Evolutionary conservation across 2,797 vertebrate genomes (phyloP).

Genomic region (Pagetopsis macropterus): DNA sequence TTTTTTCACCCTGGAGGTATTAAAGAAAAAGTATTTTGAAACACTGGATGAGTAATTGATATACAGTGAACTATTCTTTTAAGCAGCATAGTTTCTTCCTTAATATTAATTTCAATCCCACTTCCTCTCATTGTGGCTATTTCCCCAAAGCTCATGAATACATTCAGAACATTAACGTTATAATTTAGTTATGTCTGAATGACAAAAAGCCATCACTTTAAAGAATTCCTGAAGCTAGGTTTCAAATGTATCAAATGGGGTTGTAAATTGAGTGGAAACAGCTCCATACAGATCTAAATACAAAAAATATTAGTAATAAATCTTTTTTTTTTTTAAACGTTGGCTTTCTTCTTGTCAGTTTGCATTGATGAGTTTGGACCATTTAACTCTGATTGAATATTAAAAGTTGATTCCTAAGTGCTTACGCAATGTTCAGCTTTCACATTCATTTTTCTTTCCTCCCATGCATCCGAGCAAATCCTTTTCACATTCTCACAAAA

Average conservation of each 20-base stretch:
- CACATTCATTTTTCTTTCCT: not conserved
- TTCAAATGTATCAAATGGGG: too few relatives aligned
- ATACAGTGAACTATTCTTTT: too few relatives aligned
- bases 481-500: conserved; percentile 5
- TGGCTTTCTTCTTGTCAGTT: not conserved
- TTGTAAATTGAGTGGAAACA: not conserved
- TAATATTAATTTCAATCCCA: not conserved
- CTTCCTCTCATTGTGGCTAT: not conserved
- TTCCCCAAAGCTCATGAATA: not conserved
- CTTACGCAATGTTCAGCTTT: not conserved
- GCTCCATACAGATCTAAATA: not conserved
- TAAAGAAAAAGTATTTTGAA: too few relatives aligned
- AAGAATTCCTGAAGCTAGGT: not conserved
- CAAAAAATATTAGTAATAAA: not conserved
- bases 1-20: too few relatives aligned
- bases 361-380: not conserved
- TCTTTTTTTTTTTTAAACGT: not conserved
- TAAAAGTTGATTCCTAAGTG: not conserved
- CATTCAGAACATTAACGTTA: not conserved
- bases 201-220: not conserved
- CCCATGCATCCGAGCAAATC: conserved; percentile 4
- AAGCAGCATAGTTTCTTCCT: not conserved
- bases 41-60: too few relatives aligned
- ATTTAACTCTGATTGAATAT: not conserved
- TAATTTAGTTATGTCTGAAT: not conserved